phyloP scores from a whole-genome alignment of 2,888 invertebrate genomes.

The Drosophila quinaria region DNA sequence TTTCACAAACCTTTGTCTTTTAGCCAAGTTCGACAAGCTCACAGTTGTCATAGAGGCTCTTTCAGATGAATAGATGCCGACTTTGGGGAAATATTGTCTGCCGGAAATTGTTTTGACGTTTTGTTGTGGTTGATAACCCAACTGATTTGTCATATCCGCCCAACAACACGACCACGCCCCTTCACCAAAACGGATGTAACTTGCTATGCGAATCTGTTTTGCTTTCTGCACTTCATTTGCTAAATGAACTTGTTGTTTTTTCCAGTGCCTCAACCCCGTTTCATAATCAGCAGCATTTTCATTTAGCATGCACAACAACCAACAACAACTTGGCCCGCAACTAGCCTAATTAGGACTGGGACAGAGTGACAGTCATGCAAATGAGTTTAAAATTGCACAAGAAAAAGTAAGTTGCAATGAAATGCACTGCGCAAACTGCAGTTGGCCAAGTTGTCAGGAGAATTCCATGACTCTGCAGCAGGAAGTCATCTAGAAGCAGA shows the following conservation, averaged over 20 bases:
- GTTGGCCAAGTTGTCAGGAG: constrained; percentile 22
- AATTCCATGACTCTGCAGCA: constrained; percentile 26
- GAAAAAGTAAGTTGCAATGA: constrained; percentile 39
- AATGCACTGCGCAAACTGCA: constrained; percentile 50
- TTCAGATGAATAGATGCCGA: constrained; percentile 23
- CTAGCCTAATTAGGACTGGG: constrained; percentile 44
- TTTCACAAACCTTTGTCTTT: neutral
- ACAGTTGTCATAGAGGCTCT: neutral
- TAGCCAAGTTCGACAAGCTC: neutral
- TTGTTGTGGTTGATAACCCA: constrained; percentile 63
- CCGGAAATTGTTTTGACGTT: constrained; percentile 69
- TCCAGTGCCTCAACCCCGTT: neutral
- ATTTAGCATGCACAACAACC: constrained; percentile 14
- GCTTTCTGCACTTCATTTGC: constrained; percentile 7
- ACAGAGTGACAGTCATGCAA: constrained; percentile 48
- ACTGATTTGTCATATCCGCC: constrained; percentile 43
- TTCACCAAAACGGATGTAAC: neutral
- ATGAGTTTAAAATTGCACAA: constrained; percentile 58
- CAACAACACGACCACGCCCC: neutral
- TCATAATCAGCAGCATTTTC: constrained; percentile 15
- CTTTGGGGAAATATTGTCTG: constrained; percentile 17
- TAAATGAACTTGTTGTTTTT: constrained; percentile 43
- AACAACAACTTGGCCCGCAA: constrained; percentile 20
- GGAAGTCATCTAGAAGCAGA: constrained; percentile 20
- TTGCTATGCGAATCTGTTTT: constrained; percentile 5